These are phyloP conservation scores for Himalopsyche japonica DNA, from an alignment of 2,888 invertebrate genomes.

Conservation along the genomic window DNA sequence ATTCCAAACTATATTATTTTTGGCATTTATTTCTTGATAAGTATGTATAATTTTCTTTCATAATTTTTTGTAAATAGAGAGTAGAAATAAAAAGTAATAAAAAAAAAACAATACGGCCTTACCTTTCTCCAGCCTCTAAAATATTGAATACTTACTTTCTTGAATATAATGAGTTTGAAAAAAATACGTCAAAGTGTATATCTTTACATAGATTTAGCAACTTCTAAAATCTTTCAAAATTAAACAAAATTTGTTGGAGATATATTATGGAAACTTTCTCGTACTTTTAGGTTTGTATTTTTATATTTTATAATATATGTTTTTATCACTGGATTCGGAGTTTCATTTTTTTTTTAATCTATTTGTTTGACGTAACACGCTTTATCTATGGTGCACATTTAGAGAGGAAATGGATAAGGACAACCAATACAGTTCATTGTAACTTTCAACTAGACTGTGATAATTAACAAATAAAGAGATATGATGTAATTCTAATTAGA, in stretches of 20 bases:
- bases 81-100: neutral
- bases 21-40: neutral
- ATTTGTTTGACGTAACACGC: neutral
- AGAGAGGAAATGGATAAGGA: too few relatives aligned
- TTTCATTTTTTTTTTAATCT: neutral
- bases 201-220: too few relatives aligned
- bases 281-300: constrained; percentile 14
- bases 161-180: neutral
- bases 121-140: neutral
- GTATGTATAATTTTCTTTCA: neutral
- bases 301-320: constrained; percentile 19
- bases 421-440: too few relatives aligned
- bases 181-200: neutral
- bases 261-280: neutral
- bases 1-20: neutral
- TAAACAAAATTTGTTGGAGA: too few relatives aligned
- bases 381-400: too few relatives aligned
- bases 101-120: neutral
- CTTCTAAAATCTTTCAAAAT: too few relatives aligned
- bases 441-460: too few relatives aligned
- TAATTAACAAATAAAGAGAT: too few relatives aligned
- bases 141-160: neutral
- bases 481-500: too few relatives aligned
- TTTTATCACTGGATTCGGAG: constrained; percentile 10
- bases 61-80: neutral